phyloP scores from a whole-genome alignment of 2,797 vertebrate genomes.

The Potorous gilbertii region DNA sequence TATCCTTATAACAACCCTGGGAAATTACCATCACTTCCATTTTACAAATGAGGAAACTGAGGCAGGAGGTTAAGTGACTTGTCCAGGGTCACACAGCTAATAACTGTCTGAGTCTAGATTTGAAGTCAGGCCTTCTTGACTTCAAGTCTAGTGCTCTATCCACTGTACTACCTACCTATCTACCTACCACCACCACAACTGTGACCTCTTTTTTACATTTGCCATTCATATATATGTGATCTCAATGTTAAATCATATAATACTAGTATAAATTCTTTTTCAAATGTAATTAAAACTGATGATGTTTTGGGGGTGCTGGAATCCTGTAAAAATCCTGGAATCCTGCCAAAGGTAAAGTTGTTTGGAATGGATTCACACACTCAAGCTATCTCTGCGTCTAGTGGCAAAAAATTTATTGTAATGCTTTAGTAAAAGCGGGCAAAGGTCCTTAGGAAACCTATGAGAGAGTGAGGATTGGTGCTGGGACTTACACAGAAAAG shows the following conservation, averaged over 20 bases:
- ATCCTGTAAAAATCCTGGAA: too few relatives aligned
- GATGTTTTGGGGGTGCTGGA: too few relatives aligned
- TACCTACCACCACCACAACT: neutral
- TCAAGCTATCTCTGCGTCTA: too few relatives aligned
- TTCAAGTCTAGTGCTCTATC: neutral
- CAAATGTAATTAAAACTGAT: neutral
- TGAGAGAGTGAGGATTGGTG: too few relatives aligned
- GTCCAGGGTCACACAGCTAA: neutral
- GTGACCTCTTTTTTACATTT: conserved; percentile 16
- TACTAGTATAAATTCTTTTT: conserved; percentile 43
- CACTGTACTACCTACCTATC: neutral
- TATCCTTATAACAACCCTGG: neutral
- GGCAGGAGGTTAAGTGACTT: neutral
- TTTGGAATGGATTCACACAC: too few relatives aligned
- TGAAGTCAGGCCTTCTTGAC: neutral
- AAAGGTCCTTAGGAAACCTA: too few relatives aligned
- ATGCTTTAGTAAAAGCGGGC: too few relatives aligned
- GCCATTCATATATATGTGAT: neutral
- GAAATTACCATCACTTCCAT: neutral
- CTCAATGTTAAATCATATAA: conserved; percentile 7
- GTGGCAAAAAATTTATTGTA: too few relatives aligned
- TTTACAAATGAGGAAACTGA: neutral
- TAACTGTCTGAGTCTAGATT: neutral
- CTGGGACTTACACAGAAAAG: too few relatives aligned
- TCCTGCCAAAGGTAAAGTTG: too few relatives aligned